Conservation (phyloP, 2,113 vertebrate genomes). For the Pterocles orientalis region DNA sequence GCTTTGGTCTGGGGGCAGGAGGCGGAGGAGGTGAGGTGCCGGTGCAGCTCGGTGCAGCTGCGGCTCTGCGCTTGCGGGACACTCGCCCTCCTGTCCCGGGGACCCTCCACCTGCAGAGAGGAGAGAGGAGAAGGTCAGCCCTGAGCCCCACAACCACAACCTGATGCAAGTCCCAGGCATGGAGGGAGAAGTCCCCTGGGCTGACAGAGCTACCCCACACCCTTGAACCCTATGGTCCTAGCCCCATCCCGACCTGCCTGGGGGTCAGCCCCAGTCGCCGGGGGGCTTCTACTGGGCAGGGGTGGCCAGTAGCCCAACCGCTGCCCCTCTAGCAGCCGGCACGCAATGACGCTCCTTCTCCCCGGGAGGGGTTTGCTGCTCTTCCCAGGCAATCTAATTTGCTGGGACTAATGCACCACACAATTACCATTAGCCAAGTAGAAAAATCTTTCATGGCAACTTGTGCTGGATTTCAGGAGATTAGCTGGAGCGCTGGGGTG, state of each 20-base stretch:
- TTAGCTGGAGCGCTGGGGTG: neutral
- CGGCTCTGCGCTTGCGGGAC: conserved; percentile 77
- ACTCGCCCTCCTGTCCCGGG: conserved; percentile 79
- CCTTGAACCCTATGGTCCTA: rapidly evolving
- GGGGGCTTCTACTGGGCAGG: neutral
- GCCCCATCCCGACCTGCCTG: neutral
- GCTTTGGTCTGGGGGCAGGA: conserved; percentile 68
- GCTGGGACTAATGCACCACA: neutral
- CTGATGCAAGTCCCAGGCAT: neutral
- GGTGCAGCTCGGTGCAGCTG: conserved; percentile 91
- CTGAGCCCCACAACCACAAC: rapidly evolving
- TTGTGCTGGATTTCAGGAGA: conserved; percentile 1
- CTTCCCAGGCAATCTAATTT: conserved; percentile 18
- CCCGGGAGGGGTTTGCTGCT: neutral
- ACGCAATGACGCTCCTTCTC: neutral
- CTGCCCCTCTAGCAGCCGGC: neutral
- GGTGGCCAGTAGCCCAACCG: neutral
- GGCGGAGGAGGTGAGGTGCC: conserved; percentile 84
- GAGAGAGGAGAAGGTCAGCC: neutral
- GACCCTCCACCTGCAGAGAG: conserved; percentile 75
- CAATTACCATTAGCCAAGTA: neutral
- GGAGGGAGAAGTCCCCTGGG: neutral
- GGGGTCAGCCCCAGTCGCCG: neutral
- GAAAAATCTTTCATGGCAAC: conserved; percentile 14
- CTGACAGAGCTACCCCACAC: neutral